Evolutionary conservation across 1,140 invertebrate species (phyloP), one percentile per base, ranked within the genome.

Genomic region (Psilanteris sp.): DNA sequence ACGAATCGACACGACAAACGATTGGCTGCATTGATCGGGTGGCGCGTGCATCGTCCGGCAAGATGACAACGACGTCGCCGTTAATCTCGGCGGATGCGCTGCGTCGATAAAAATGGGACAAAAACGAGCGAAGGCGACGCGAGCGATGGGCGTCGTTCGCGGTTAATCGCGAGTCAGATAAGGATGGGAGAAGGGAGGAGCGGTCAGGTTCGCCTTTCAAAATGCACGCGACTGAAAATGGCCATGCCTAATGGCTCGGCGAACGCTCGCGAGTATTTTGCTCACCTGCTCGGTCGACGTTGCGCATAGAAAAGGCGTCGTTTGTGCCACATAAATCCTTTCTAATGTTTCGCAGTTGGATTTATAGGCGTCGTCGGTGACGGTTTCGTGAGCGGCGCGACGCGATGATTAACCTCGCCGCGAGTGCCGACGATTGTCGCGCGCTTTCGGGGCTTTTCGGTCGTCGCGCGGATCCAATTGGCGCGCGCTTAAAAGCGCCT

Each of bases 291-390:
- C 27, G 41, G 27, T 43, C 31, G 18, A 31, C 52, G 41, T 32
- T 26, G 50, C 59, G 22, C 43, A 44, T 59, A 59, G 70, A 73
- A 66, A 73, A 73, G 70, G 70, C 70, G 59, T 73, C 59, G 70
- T 66, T 74, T 52, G 70, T 59, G 59, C 41, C 70, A 74, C 54
- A 74, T 67, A 62, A 74, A 67, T 74, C 71, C 71, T 74, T 74
- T 67, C 62, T 74, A 74, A 66, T 74, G 46, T 62, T 36, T 61
- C 55, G 62, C 36, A 52, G 62, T 52, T 44, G 18, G 55, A 75
- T 75, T 67, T 75, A 68, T 68, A 75, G 71, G 55, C 71, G 55
- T 68, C 62, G 62, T 62, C 54, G 54, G 61, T 74, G 61, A 74
- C 70, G 70, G 57, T 74, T 66, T 74, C 46, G 52, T 68, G 39